Conservation (phyloP, 2,888 invertebrate genomes). For the Apantesis nais region DNA sequence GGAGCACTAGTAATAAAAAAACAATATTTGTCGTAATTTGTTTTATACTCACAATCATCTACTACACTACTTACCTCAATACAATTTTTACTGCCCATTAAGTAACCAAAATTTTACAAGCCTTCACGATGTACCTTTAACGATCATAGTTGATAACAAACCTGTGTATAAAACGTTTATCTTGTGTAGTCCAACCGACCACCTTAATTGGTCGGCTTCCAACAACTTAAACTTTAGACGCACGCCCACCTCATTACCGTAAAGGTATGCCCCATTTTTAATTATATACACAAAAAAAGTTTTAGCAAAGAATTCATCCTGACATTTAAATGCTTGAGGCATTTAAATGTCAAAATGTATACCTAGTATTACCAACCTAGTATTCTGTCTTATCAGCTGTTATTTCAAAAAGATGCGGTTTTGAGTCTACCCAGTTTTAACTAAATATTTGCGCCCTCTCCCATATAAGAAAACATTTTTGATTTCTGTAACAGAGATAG, state of each 20-base stretch:
- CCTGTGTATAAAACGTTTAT: conserved; percentile 24
- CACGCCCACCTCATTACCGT: conserved; percentile 29
- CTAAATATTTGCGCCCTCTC: too few species aligned
- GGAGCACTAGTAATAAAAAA: neutral
- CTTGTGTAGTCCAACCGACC: conserved; percentile 20
- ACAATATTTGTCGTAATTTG: neutral
- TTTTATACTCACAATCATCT: neutral
- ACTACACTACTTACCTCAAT: conserved; percentile 3
- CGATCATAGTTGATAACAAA: conserved; percentile 38
- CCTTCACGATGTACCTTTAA: conserved; percentile 30
- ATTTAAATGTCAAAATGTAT: too few species aligned
- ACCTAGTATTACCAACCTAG: too few species aligned
- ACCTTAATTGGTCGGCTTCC: conserved; percentile 28
- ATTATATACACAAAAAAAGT: conserved; percentile 24
- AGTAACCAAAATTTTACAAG: conserved; percentile 28
- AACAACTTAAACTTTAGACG: conserved; percentile 28
- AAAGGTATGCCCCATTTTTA: conserved; percentile 36
- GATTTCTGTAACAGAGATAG: neutral
- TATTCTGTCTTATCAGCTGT: too few species aligned
- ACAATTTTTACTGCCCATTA: conserved; percentile 15
- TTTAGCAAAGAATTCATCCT: conserved; percentile 26
- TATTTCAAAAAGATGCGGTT: too few species aligned
- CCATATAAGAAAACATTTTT: too few species aligned
- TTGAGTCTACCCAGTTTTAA: too few species aligned
- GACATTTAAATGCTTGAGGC: conserved; percentile 21